These are phyloP conservation scores for Hypotaenidia philippensis DNA, from an alignment of 2,797 vertebrate species.

Conservation along the genomic window DNA sequence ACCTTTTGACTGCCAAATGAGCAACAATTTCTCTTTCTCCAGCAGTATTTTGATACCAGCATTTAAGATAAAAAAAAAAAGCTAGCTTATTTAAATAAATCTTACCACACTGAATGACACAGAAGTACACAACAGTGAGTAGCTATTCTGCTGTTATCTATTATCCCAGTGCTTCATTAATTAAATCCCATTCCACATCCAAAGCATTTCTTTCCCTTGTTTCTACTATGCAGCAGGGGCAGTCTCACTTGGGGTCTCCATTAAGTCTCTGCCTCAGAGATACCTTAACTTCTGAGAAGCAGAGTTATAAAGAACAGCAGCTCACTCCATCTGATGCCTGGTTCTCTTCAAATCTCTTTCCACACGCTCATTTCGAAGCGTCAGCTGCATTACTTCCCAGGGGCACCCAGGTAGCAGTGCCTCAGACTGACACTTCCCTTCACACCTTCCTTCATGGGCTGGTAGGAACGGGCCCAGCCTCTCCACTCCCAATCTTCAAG, in stretches of 20 bases:
- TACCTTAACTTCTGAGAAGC: neutral
- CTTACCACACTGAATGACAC: neutral
- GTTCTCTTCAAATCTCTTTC: neutral
- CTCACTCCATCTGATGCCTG: neutral
- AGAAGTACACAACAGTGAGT: neutral
- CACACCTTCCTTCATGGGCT: neutral
- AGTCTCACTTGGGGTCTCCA: neutral
- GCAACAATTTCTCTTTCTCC: neutral
- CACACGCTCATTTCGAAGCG: neutral
- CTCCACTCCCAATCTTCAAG: neutral
- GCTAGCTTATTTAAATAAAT: neutral
- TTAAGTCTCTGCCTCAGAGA: neutral
- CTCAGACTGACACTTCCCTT: fast-evolving
- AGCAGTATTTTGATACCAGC: neutral
- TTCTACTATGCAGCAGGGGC: neutral
- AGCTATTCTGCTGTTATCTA: neutral
- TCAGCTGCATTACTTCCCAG: neutral
- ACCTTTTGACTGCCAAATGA: neutral
- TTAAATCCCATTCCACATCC: neutral
- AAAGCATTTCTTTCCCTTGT: neutral
- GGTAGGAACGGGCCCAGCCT: neutral
- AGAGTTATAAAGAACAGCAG: neutral
- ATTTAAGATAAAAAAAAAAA: neutral
- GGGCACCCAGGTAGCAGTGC: neutral
- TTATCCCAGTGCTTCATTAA: neutral